These are phyloP conservation scores for Huso huso DNA, from an alignment of 2,797 vertebrate species.

Conservation along the genomic window DNA sequence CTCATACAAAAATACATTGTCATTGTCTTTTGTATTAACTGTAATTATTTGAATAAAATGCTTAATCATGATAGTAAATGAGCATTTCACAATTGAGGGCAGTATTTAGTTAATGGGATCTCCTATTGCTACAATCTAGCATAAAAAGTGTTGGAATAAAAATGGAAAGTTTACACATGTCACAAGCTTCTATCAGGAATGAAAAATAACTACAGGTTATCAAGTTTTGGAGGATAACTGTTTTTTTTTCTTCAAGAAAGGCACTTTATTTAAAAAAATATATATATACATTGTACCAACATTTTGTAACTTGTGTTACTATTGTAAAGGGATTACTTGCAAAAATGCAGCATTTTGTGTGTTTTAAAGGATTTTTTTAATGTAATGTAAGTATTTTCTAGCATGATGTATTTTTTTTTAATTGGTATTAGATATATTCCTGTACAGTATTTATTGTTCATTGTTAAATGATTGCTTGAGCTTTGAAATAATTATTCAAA, in stretches of 20 bases:
- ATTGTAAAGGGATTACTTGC: conserved; percentile 41
- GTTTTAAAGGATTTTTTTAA: conserved; percentile 34
- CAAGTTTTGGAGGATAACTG: conserved; percentile 25
- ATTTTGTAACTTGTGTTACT: conserved; percentile 38
- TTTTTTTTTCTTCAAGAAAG: conserved; percentile 27
- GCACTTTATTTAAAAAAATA: conserved; percentile 42
- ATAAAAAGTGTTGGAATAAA: conserved; percentile 9
- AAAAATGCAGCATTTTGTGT: conserved; percentile 45
- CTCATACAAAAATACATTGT: not conserved
- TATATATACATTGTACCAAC: conserved; percentile 31
- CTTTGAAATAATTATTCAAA: conserved; percentile 45
- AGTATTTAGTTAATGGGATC: not conserved
- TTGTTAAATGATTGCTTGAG: conserved; percentile 48
- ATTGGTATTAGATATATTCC: conserved; percentile 55
- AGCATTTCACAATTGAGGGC: not conserved
- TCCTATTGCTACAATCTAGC: no score
- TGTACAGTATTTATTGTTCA: conserved; percentile 76
- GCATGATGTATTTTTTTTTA: conserved; percentile 51
- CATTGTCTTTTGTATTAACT: not conserved
- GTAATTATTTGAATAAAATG: not conserved
- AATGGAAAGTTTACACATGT: conserved; percentile 25
- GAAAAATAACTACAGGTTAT: conserved; percentile 17
- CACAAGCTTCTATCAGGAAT: conserved; percentile 24
- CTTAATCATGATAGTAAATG: not conserved
- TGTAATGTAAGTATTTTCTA: conserved; percentile 38